Conservation (phyloP, 2,888 invertebrate species). For the Branchipolynoe longqiensis region DNA sequence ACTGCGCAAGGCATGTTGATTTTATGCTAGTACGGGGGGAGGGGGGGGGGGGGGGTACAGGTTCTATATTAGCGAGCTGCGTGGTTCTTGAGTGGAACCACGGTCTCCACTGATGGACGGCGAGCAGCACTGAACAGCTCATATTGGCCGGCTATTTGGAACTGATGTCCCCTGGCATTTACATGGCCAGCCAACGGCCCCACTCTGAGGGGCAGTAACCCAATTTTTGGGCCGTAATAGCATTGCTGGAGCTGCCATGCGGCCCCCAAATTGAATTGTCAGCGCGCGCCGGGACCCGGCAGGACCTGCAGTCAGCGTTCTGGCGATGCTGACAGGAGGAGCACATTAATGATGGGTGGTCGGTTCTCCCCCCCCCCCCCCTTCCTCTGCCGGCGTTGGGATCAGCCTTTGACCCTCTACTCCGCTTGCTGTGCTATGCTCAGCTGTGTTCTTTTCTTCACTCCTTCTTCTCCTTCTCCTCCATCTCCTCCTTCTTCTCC, state of each 20-base stretch:
- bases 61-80: not conserved
- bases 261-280: conserved; percentile 55
- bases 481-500: no score
- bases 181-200: conserved; percentile 9
- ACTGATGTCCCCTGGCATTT: not conserved
- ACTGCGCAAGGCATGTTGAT: no score
- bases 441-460: no score
- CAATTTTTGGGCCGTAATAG: conserved; percentile 53
- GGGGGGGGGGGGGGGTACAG: not conserved
- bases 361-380: no score
- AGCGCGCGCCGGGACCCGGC: conserved; percentile 5
- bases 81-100: not conserved
- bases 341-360: not conserved
- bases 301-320: not conserved
- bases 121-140: conserved; percentile 19
- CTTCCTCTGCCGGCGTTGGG: no score
- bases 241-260: conserved; percentile 51
- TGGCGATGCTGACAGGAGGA: not conserved
- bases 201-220: conserved; percentile 45
- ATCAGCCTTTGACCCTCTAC: no score
- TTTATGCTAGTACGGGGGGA: not conserved
- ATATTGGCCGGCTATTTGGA: conserved; percentile 26
- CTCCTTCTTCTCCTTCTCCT: no score
- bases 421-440: no score
- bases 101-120: not conserved